phyloP scores from a whole-genome alignment of 2,888 invertebrate species.

The Callyntrura guangdongensis region DNA sequence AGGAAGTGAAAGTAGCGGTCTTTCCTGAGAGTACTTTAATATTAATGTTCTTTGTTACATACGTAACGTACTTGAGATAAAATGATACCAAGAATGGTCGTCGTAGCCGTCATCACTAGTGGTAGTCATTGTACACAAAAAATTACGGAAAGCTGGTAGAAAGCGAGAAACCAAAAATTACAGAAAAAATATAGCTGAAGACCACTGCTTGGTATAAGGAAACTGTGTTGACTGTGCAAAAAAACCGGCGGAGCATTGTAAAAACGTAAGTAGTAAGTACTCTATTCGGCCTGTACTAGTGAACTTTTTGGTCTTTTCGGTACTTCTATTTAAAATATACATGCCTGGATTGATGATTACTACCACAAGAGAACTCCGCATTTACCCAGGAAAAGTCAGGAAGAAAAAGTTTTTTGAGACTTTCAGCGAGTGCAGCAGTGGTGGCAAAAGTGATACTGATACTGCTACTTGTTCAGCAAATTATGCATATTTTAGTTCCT shows the following conservation, averaged over 20 bases:
- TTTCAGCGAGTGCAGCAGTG: background rate
- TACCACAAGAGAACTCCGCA: background rate
- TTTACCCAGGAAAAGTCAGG: background rate
- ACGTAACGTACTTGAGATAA: background rate
- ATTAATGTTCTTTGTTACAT: conserved; percentile 5
- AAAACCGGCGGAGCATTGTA: background rate
- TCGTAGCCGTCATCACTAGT: background rate
- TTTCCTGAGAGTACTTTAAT: conserved; percentile 1
- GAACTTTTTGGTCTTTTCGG: background rate
- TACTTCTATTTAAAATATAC: background rate
- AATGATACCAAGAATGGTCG: background rate
- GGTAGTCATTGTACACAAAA: background rate
- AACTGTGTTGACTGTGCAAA: background rate
- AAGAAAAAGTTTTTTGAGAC: too few relatives aligned
- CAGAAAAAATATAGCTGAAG: conserved; percentile 3
- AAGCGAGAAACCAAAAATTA: background rate
- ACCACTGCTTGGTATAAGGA: background rate
- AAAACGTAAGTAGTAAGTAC: background rate
- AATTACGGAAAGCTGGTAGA: background rate
- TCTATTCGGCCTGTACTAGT: background rate
- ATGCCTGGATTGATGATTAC: conserved; percentile 20
- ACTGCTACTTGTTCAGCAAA: background rate
- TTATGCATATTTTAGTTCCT: background rate
- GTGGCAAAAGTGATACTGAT: background rate
- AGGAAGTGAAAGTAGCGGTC: conserved; percentile 19